Conservation (phyloP, 2,888 invertebrate genomes). For the Liodrosophila aerea region DNA sequence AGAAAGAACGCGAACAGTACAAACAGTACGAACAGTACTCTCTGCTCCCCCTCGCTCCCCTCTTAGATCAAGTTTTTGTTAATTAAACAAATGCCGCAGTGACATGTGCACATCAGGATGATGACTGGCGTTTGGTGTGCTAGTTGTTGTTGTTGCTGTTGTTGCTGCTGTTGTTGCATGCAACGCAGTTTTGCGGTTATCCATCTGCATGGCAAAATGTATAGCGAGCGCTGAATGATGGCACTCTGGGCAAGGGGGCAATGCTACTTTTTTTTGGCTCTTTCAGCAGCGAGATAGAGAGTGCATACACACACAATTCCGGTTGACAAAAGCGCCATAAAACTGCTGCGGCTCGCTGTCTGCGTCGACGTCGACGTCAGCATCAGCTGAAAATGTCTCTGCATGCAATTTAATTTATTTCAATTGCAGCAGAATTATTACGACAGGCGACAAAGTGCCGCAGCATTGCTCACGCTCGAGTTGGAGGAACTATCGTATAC, state of each 20-base stretch:
- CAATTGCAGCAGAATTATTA: slow-evolving; percentile 75
- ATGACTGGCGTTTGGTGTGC: slow-evolving; percentile 67
- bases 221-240: too few relatives aligned
- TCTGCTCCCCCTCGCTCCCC: too few relatives aligned
- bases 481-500: too few relatives aligned
- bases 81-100: slow-evolving; percentile 78
- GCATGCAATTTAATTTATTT: slow-evolving; percentile 77
- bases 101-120: slow-evolving; percentile 75
- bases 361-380: slow-evolving; percentile 26
- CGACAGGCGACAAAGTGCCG: slow-evolving; percentile 62
- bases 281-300: too few relatives aligned
- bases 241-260: too few relatives aligned
- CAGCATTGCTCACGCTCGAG: too few relatives aligned
- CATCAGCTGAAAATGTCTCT: slow-evolving; percentile 52
- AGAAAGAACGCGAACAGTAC: not conserved
- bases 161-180: slow-evolving; percentile 20
- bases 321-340: slow-evolving; percentile 53
- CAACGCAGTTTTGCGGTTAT: slow-evolving; percentile 67
- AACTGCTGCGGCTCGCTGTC: slow-evolving; percentile 17
- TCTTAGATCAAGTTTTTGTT: slow-evolving; percentile 65
- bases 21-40: too few relatives aligned
- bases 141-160: slow-evolving; percentile 1
- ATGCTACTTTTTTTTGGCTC: slow-evolving; percentile 21
- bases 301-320: slow-evolving; percentile 29
- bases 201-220: slow-evolving; percentile 55